A percentile compares a stretch with the other conserved stretches of the same genome.
phyloP scores from a whole-genome alignment of 2,113 vertebrate genomes.

The Pelecanus crispus region DNA sequence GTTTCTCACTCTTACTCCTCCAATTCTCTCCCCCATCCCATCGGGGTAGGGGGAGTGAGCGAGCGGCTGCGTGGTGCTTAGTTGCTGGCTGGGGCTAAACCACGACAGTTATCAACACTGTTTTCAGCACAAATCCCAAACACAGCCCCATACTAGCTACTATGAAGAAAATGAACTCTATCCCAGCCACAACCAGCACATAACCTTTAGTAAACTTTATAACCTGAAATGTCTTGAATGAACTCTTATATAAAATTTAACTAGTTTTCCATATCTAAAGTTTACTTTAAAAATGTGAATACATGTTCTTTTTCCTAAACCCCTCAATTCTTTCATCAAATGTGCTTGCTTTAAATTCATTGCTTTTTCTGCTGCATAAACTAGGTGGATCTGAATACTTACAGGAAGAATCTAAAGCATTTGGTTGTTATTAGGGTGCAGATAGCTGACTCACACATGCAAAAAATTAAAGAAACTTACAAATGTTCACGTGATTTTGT shows the following conservation, averaged over 20 bases:
- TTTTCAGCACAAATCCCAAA: too few species aligned
- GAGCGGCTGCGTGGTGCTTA: too few species aligned
- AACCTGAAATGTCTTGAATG: neutral
- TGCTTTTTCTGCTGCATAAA: constrained; percentile 51
- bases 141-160: too few species aligned
- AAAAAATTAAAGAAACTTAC: constrained; percentile 62
- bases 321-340: constrained; percentile 21
- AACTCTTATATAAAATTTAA: neutral
- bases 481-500: constrained; percentile 45
- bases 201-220: neutral
- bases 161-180: too few species aligned
- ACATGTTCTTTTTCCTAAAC: neutral
- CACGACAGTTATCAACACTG: too few species aligned
- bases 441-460: constrained; percentile 57
- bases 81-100: too few species aligned
- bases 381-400: constrained; percentile 40
- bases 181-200: too few species aligned
- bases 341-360: constrained; percentile 46
- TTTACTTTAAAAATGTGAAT: neutral
- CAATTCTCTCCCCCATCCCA: too few species aligned
- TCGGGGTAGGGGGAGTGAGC: too few species aligned
- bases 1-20: too few species aligned
- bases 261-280: neutral
- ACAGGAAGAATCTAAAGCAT: constrained; percentile 58
- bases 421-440: constrained; percentile 66